Percentiles rank a stretch among this genome's conserved stretches.
phyloP scores from a whole-genome alignment of 2,888 invertebrate genomes.

The Coenonympha glycerion region DNA sequence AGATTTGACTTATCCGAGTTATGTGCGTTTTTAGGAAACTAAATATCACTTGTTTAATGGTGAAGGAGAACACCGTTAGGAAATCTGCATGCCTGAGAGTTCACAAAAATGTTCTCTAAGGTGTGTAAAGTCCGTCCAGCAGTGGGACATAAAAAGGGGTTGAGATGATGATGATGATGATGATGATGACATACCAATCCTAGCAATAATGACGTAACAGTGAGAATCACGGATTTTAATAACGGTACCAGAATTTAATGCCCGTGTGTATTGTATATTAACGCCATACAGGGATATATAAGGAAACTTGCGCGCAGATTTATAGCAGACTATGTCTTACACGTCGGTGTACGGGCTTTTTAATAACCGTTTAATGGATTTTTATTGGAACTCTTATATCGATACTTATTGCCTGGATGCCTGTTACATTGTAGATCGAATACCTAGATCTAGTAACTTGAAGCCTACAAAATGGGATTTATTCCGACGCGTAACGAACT shows the following conservation, averaged over 20 bases:
- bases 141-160: too few relatives aligned
- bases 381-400: conserved; percentile 15
- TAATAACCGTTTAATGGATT: conserved; percentile 22
- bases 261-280: conserved; percentile 24
- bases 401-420: not conserved
- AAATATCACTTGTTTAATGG: too few relatives aligned
- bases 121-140: too few relatives aligned
- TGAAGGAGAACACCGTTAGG: too few relatives aligned
- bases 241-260: conserved; percentile 18
- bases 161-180: too few relatives aligned
- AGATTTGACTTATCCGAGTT: too few relatives aligned
- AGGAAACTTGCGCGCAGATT: conserved; percentile 29
- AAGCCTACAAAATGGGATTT: not conserved
- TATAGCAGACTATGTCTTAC: conserved; percentile 24
- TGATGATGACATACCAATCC: not conserved
- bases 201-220: conserved; percentile 4
- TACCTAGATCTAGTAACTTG: not conserved
- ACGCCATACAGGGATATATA: conserved; percentile 26
- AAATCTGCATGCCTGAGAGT: too few relatives aligned
- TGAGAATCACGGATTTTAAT: conserved; percentile 5
- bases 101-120: too few relatives aligned
- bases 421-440: conserved; percentile 7
- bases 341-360: not conserved
- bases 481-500: too few relatives aligned
- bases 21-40: too few relatives aligned